phyloP scores from a whole-genome alignment of 2,113 vertebrate species.

The Serilophus lunatus region DNA sequence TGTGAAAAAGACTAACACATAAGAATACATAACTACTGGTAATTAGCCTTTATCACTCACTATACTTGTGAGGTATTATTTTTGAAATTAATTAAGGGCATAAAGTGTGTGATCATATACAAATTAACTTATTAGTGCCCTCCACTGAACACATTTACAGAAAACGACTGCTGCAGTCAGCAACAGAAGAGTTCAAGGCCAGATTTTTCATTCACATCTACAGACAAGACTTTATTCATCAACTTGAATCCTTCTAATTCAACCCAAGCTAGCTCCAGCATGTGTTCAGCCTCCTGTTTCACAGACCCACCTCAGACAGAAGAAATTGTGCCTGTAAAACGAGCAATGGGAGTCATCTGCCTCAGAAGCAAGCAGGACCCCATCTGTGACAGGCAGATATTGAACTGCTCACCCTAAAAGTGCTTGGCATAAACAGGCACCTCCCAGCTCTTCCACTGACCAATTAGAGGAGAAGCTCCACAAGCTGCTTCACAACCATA shows the following conservation, averaged over 20 bases:
- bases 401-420: not conserved
- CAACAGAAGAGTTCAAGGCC: not conserved
- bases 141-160: not conserved
- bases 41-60: not conserved
- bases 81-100: not conserved
- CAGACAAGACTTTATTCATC: not conserved
- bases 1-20: not conserved
- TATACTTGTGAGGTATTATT: too few relatives aligned
- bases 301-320: not conserved
- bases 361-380: rapidly evolving
- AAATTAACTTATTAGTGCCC: not conserved
- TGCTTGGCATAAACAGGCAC: not conserved
- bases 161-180: not conserved
- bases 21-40: not conserved
- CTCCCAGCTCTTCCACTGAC: not conserved
- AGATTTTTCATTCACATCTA: not conserved
- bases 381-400: not conserved
- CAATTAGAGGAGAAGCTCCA: not conserved
- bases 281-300: not conserved
- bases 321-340: not conserved
- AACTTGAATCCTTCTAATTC: not conserved
- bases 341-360: not conserved
- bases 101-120: not conserved
- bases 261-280: not conserved
- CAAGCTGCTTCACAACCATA: not conserved